A percentile compares a stretch with the other conserved stretches of the same genome.
phyloP scores from a whole-genome alignment of 2,113 vertebrate genomes.

The Ciconia boyciana region DNA sequence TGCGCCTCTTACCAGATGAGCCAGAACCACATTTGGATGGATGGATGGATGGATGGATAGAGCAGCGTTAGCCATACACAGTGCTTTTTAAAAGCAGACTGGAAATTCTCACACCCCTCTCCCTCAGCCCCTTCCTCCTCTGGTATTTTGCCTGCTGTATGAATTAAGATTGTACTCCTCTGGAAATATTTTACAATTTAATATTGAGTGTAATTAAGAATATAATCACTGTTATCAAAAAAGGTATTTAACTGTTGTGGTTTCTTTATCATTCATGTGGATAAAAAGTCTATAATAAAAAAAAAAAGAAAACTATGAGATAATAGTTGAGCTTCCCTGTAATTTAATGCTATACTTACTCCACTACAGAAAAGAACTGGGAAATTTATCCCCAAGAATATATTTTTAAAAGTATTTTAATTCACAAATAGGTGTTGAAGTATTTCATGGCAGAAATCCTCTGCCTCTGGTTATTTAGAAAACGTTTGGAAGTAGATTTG shows the following conservation, averaged over 20 bases:
- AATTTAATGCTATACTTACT: slow-evolving; percentile 58
- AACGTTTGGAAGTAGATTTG: not conserved
- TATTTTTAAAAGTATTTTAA: slow-evolving; percentile 23
- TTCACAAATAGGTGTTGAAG: not conserved
- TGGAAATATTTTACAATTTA: slow-evolving; percentile 88
- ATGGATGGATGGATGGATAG: not conserved
- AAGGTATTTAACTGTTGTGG: slow-evolving; percentile 98
- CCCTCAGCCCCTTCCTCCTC: slow-evolving; percentile 44
- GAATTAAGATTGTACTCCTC: slow-evolving; percentile 80
- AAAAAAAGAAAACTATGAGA: slow-evolving; percentile 67
- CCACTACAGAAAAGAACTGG: not conserved
- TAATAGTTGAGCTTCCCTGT: slow-evolving; percentile 65
- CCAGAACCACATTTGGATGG: not conserved
- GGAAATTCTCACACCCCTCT: slow-evolving; percentile 34
- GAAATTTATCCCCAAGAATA: not conserved
- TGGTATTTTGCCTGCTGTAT: slow-evolving; percentile 82
- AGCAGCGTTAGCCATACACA: slow-evolving; percentile 56
- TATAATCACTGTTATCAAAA: slow-evolving; percentile 91
- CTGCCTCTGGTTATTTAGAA: slow-evolving; percentile 26
- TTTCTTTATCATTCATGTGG: slow-evolving; percentile 99
- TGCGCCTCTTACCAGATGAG: not conserved
- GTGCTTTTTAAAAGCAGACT: slow-evolving; percentile 67
- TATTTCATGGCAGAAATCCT: slow-evolving; percentile 18
- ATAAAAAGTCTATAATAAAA: slow-evolving; percentile 94
- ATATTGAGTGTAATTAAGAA: slow-evolving; percentile 88